Evolutionary conservation across 2,797 vertebrate genomes (phyloP).

Genomic region (Sebastes nivosus): DNA sequence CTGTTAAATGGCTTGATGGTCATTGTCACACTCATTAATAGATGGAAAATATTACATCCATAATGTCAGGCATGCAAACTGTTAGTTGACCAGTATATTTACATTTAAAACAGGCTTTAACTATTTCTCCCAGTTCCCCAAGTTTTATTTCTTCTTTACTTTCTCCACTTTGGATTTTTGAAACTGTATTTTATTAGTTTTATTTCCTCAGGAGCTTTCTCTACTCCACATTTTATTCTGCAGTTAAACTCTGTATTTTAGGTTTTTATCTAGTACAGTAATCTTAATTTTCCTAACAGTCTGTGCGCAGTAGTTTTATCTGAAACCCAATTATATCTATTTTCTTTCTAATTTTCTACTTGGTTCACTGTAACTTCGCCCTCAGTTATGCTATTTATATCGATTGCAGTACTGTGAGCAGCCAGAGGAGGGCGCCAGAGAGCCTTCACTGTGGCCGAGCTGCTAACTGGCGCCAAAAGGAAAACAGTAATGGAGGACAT

Average conservation of each 20-base stretch:
- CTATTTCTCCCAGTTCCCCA: neutral
- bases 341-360: neutral
- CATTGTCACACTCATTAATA: constrained; percentile 5
- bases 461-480: neutral
- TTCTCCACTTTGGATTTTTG: neutral
- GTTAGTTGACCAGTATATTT: neutral
- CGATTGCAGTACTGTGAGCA: neutral
- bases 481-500: constrained; percentile 23
- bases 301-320: neutral
- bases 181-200: neutral
- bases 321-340: neutral
- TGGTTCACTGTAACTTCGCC: neutral
- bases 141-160: constrained; percentile 9
- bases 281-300: neutral
- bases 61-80: neutral
- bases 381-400: neutral
- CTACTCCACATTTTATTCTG: neutral
- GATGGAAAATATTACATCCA: neutral
- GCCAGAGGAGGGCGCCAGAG: constrained; percentile 62
- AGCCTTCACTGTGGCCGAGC: constrained; percentile 12
- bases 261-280: neutral
- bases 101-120: neutral
- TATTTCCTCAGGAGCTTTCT: neutral
- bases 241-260: constrained; percentile 12
- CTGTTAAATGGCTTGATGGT: constrained; percentile 42